Base-by-base conservation (phyloP, 2,113 vertebrate species). In the Tupaia tana region DNA sequence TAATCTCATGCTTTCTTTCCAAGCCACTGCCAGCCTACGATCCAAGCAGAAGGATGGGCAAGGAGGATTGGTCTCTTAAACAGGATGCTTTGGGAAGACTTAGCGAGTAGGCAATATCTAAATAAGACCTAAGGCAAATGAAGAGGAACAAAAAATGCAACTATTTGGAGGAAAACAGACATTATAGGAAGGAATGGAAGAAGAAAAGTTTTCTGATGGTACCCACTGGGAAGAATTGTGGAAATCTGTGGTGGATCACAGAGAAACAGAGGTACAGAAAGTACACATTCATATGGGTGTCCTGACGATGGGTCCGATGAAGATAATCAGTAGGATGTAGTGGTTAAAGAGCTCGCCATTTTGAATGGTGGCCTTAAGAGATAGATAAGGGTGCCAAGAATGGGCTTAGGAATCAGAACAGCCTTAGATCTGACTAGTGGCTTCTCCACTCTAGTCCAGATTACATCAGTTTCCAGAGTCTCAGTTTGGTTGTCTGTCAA, bases 391-490 rank as follows among this genome's bases (percentile, higher is more conserved):
- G 20, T 61, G 25, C 54, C 12, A 10, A 29, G 12, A 24, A 16
- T 43, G 7, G 43, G 8, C 29, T 59, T 52, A 52, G 31, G n/a
- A 59, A 79, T 24, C 90, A 84, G 34, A 75, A n/a, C 29, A 34
- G 10, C 6, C 71, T 27, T 4, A 31, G 15, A 10, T 25, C 6
- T 58, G 29, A 64, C 29, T n/a, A 4, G 0, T 0, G 5, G 52
- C 79, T 25, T 56, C 12, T 12, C 29, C 29, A 25, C 20, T 59
- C 15, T 2, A 31, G 6, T 13, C 22, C 15, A 34, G 14, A 12
- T 78, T 3, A 66, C 7, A 3, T 34, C 11, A 20, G 19, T 2
- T 27, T 34, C 24, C 61, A 80, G 71, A 75, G 71, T 12, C 34
- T 91, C 6, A 0, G 19, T 74, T 15, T 52, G 3, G 9, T n/a